phyloP scores from a whole-genome alignment of 2,888 invertebrate genomes.

The Drosophila diplacantha region DNA sequence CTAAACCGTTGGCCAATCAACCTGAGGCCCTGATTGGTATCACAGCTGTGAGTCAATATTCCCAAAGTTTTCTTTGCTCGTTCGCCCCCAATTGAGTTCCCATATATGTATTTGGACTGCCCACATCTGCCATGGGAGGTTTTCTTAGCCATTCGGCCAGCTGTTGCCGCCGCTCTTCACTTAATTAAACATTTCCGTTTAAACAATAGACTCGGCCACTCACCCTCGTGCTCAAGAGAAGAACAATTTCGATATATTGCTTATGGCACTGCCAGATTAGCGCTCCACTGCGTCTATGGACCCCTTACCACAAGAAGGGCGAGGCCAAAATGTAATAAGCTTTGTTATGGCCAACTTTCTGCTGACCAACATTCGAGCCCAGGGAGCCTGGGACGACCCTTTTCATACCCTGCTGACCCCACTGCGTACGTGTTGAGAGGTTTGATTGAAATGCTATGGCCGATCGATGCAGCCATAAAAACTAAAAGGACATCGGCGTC shows the following conservation, averaged over 20 bases:
- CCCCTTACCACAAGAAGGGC: neutral
- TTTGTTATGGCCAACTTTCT: constrained; percentile 53
- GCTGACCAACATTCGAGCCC: constrained; percentile 8
- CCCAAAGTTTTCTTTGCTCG: neutral
- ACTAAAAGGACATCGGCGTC: constrained; percentile 44
- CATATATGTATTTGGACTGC: constrained; percentile 1
- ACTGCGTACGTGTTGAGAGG: constrained; percentile 56
- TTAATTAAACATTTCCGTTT: constrained; percentile 49
- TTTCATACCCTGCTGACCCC: constrained; percentile 14
- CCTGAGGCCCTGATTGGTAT: constrained; percentile 9
- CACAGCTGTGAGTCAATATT: constrained; percentile 10
- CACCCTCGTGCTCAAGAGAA: constrained; percentile 1
- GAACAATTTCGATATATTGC: constrained; percentile 14
- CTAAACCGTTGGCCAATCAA: constrained; percentile 20
- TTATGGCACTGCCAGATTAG: constrained; percentile 29
- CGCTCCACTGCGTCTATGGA: constrained; percentile 12
- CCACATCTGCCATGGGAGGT: constrained; percentile 14
- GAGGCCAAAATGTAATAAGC: constrained; percentile 42
- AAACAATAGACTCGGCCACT: constrained; percentile 25
- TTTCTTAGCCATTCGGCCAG: constrained; percentile 16
- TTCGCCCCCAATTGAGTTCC: neutral
- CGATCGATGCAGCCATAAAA: constrained; percentile 48
- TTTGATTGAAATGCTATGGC: constrained; percentile 60
- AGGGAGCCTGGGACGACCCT: constrained; percentile 11
- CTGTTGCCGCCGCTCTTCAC: constrained; percentile 25